phyloP scores from a whole-genome alignment of 1,140 invertebrate genomes.

The Colletes latitarsis region DNA sequence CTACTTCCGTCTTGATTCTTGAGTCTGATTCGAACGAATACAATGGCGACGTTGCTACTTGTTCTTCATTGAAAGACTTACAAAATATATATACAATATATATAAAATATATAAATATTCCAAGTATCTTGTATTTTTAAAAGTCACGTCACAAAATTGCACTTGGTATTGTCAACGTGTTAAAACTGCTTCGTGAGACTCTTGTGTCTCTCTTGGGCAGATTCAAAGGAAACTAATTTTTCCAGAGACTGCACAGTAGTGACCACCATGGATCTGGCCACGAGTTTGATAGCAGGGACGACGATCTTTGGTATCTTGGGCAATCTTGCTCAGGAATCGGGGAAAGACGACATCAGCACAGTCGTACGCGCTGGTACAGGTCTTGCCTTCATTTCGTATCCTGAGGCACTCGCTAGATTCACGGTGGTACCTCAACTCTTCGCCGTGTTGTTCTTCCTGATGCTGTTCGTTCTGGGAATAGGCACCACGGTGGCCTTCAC shows the following conservation, averaged over 20 bases:
- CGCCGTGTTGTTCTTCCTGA: constrained; percentile 92
- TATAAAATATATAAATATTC: too few species aligned
- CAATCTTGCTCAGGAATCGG: constrained; percentile 85
- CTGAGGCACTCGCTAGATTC: constrained; percentile 84
- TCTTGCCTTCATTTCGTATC: constrained; percentile 85
- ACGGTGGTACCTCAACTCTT: constrained; percentile 86
- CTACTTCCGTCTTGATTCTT: too few species aligned
- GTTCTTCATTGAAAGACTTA: too few species aligned
- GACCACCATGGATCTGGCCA: constrained; percentile 87
- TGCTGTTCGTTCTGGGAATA: constrained; percentile 90
- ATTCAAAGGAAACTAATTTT: too few species aligned
- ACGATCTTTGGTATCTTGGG: constrained; percentile 93
- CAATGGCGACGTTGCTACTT: too few species aligned
- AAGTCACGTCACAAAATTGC: too few species aligned
- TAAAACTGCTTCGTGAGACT: too few species aligned
- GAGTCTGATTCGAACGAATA: too few species aligned
- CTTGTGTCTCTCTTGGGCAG: too few species aligned
- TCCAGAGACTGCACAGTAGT: constrained; percentile 86
- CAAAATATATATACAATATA: too few species aligned
- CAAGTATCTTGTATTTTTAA: too few species aligned
- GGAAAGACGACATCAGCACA: constrained; percentile 80
- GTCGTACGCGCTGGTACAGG: constrained; percentile 82
- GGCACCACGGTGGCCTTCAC: constrained; percentile 88
- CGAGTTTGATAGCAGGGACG: constrained; percentile 90
- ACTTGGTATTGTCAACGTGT: too few species aligned